Evolutionary conservation across 2,888 invertebrate genomes (phyloP), one percentile per base, ranked within the genome.

Genomic region (Pinctada fucata): DNA sequence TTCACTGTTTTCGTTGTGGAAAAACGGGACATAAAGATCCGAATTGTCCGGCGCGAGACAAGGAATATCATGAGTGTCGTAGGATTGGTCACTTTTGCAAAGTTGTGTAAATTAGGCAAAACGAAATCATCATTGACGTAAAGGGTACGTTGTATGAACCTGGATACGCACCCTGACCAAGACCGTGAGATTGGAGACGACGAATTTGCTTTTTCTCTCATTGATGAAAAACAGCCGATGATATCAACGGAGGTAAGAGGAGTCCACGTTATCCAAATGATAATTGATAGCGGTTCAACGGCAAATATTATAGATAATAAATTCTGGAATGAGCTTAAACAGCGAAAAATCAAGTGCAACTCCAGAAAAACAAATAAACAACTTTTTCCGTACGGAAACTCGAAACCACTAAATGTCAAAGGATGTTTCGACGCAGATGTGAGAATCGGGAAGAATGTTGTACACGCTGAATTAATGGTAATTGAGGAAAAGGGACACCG

Each of bases 281-380:
- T 82, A 13, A 72, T 82, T 3, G 82, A 82, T 52, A 79, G 79
- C 16, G 82, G 82, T n/a, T 80, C 82, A 13, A 66, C 68, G 3
- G 47, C 51, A 31, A 80, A 80, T 58, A 72, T 79, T 3, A 71
- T 82, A 13, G 72, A 76, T 16, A 45, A 67, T 52, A 8, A 73
- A 49, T 16, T 72, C 16, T 80, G 82, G 78, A 78, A 64, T 51
- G 47, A 72, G 10, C 68, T 82, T 71, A 82, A 82, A 71, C n/a
- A n/a, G 10, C 49, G 52, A 3, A 66, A 66, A 65, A 66, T 80
- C 0, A 72, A 67, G 16, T 83, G 83, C 74, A 72, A n/a, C 31
- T 77, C 78, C 8, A 31, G 64, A 10, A 72, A 66, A 64, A 74
- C 73, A 68, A 13, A 52, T 3, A 79, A 79, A 48, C 65, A 68